Conservation (phyloP, 1,140 invertebrate genomes). For the Orchestia grillus region DNA sequence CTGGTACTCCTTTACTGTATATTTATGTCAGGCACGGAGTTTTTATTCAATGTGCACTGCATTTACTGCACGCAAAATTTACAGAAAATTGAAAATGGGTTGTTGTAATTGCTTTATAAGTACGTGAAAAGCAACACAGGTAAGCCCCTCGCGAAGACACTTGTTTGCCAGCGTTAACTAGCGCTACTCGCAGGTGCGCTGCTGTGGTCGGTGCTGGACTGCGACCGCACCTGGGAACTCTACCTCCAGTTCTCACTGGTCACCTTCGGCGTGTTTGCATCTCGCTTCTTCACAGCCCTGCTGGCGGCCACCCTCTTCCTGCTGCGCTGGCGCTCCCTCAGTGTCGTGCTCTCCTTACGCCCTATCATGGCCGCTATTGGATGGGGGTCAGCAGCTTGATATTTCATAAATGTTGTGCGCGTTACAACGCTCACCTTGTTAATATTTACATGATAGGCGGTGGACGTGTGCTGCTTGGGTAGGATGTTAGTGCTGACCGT, state of each 20-base stretch:
- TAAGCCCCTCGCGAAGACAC: too few species aligned
- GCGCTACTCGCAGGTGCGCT: conserved; percentile 61
- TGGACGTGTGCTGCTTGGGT: background rate
- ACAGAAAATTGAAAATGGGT: too few species aligned
- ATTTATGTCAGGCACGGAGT: too few species aligned
- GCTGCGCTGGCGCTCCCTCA: conserved; percentile 84
- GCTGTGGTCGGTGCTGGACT: conserved; percentile 66
- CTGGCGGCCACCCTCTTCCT: conserved; percentile 85
- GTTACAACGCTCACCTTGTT: background rate
- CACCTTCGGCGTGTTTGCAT: conserved; percentile 81
- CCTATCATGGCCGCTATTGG: conserved; percentile 80
- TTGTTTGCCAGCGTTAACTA: background rate
- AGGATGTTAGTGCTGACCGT: background rate
- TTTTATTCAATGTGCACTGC: too few species aligned
- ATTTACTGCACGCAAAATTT: too few species aligned
- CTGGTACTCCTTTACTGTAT: too few species aligned
- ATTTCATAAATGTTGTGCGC: too few species aligned
- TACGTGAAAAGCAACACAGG: too few species aligned
- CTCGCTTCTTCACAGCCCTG: conserved; percentile 85
- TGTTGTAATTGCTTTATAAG: too few species aligned
- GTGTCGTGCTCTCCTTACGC: conserved; percentile 82
- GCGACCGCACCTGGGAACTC: conserved; percentile 73
- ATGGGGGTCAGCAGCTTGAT: conserved; percentile 83
- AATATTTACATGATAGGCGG: background rate
- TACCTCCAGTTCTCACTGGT: conserved; percentile 82